Evolutionary conservation across 2,113 vertebrate species (phyloP).

Genomic region (Ptilonorhynchus violaceus): DNA sequence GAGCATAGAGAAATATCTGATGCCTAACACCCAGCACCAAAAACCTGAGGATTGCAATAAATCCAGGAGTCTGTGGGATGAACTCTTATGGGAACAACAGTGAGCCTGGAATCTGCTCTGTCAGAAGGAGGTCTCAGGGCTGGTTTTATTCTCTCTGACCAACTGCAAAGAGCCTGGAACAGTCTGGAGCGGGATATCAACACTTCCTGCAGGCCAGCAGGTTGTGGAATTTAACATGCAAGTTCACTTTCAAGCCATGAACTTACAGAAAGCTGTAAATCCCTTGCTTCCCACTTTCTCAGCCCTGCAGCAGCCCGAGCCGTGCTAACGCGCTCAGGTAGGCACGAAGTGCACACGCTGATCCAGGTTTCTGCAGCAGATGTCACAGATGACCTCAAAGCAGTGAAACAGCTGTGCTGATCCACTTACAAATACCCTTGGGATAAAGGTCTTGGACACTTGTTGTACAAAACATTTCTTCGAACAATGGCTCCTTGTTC

Average conservation of each 20-base stretch:
- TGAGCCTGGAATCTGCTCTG: neutral
- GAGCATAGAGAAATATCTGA: neutral
- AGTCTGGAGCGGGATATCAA: neutral
- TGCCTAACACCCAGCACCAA: neutral
- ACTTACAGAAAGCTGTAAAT: neutral
- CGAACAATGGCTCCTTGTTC: slow-evolving; percentile 48
- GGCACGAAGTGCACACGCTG: neutral
- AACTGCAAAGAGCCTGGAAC: neutral
- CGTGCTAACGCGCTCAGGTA: neutral
- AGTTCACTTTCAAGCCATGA: neutral
- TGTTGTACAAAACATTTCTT: slow-evolving; percentile 26
- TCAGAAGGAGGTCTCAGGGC: neutral
- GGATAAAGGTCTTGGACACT: slow-evolving; percentile 60
- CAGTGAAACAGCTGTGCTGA: slow-evolving; percentile 56
- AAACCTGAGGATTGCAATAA: neutral
- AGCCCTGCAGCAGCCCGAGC: neutral
- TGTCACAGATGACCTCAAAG: slow-evolving; percentile 63
- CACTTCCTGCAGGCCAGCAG: neutral
- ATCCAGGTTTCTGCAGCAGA: slow-evolving; percentile 62
- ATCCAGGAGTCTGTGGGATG: neutral
- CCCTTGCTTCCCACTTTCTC: neutral
- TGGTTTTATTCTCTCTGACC: neutral
- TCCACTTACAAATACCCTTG: slow-evolving; percentile 55
- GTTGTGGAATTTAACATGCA: neutral
- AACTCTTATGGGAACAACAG: neutral